A percentile compares a stretch with the other conserved stretches of the same genome.
These are phyloP conservation scores for Phyllotreta cruciferae DNA, from an alignment of 2,888 invertebrate genomes.

Conservation along the genomic window DNA sequence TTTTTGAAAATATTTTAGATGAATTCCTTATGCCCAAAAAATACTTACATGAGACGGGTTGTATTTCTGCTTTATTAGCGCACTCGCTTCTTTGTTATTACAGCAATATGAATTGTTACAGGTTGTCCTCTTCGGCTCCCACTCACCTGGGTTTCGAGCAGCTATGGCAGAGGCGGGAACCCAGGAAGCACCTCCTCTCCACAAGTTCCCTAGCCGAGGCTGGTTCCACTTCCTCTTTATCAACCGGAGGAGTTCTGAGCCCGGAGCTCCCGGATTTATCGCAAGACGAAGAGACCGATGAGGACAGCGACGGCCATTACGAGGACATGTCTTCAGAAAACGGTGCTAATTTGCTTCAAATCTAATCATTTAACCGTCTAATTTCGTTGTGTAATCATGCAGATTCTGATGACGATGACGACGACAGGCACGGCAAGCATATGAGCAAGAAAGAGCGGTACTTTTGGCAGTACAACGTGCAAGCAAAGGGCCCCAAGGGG, in stretches of 20 bases:
- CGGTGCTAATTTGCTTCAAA: no score
- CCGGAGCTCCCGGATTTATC: conserved; percentile 81
- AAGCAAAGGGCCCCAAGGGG: conserved; percentile 97
- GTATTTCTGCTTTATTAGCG: no score
- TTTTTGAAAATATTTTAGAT: no score
- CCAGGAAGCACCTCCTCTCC: conserved; percentile 83
- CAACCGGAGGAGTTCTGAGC: conserved; percentile 82
- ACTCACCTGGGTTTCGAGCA: conserved; percentile 82
- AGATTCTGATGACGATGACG: conserved; percentile 72
- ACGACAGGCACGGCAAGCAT: conserved; percentile 52
- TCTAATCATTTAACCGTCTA: no score
- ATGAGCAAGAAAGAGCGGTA: conserved; percentile 79
- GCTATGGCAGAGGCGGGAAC: conserved; percentile 88
- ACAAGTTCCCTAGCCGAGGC: conserved; percentile 87
- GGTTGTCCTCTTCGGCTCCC: conserved; percentile 87
- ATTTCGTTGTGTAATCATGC: no score
- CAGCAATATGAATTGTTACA: conserved; percentile 41
- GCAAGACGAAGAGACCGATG: conserved; percentile 82
- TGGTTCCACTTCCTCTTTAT: conserved; percentile 82
- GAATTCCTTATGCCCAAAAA: no score
- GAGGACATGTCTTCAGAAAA: conserved; percentile 87
- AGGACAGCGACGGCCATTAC: conserved; percentile 86
- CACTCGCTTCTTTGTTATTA: not conserved
- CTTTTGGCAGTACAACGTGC: conserved; percentile 99
- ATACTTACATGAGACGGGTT: not conserved